phyloP scores from a whole-genome alignment of 2,888 invertebrate genomes.

The Cheilosia grossa region DNA sequence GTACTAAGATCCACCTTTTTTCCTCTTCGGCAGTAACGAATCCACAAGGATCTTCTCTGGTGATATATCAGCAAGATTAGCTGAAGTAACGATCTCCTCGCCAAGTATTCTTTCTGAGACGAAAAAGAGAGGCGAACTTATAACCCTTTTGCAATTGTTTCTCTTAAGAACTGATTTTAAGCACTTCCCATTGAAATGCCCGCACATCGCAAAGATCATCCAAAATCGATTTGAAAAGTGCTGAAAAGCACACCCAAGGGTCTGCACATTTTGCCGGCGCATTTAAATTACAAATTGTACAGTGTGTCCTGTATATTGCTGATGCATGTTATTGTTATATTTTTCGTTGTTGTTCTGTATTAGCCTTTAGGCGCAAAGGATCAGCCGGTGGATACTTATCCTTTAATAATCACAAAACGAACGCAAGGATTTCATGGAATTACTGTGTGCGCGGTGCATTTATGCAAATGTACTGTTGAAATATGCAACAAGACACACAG shows the following conservation, averaged over 20 bases:
- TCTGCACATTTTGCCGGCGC: not conserved
- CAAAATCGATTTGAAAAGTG: not conserved
- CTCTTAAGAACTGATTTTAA: too few species aligned
- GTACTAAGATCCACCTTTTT: too few species aligned
- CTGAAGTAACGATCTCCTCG: too few species aligned
- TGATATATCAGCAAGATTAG: too few species aligned
- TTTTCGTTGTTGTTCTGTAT: not conserved
- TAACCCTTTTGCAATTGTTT: too few species aligned
- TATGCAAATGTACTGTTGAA: slow-evolving; percentile 49
- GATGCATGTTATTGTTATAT: slow-evolving; percentile 1
- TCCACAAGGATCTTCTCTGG: too few species aligned
- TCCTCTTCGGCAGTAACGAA: too few species aligned
- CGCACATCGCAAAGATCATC: not conserved
- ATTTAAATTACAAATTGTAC: slow-evolving; percentile 30
- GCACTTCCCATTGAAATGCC: too few species aligned
- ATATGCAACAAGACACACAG: slow-evolving; percentile 26
- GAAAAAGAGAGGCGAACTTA: too few species aligned
- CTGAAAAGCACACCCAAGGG: not conserved
- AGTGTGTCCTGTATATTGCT: slow-evolving; percentile 10
- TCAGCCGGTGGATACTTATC: slow-evolving; percentile 48
- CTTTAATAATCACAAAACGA: slow-evolving; percentile 41
- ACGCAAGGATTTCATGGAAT: slow-evolving; percentile 43
- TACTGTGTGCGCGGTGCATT: slow-evolving; percentile 19
- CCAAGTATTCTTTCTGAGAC: too few species aligned
- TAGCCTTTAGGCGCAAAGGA: slow-evolving; percentile 11